Percentiles rank a stretch among this genome's conserved stretches.
These are phyloP conservation scores for Clangula hyemalis DNA, from an alignment of 2,797 vertebrate species.

Conservation along the genomic window DNA sequence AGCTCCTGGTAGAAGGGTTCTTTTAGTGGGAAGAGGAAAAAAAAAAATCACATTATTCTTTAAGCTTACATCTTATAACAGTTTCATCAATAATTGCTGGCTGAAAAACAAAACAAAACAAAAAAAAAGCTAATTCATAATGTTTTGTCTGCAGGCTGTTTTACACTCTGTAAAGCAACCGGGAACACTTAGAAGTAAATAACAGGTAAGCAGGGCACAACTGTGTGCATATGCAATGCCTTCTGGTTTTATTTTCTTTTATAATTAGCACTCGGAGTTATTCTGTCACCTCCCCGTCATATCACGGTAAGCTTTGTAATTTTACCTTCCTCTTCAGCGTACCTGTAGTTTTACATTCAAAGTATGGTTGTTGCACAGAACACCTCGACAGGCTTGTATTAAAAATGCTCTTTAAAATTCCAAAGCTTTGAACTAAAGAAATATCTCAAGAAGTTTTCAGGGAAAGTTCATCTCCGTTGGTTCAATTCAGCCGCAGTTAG, in stretches of 20 bases:
- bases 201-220: neutral
- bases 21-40: neutral
- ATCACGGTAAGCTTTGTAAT: slow-evolving; percentile 1
- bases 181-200: neutral
- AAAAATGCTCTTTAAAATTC: slow-evolving; percentile 96
- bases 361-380: slow-evolving; percentile 77
- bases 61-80: neutral
- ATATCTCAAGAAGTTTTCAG: slow-evolving; percentile 87
- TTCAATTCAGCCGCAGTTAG: slow-evolving; percentile 87
- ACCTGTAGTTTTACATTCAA: slow-evolving; percentile 79
- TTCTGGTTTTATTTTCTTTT: slow-evolving; percentile 26
- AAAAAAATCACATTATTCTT: neutral
- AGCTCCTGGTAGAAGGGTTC: neutral
- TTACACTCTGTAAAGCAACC: neutral
- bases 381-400: slow-evolving; percentile 85
- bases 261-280: slow-evolving; percentile 28
- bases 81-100: neutral
- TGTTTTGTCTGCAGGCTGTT: neutral
- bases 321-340: slow-evolving; percentile 48
- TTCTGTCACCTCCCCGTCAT: slow-evolving; percentile 6
- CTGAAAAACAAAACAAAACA: too few species aligned
- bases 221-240: neutral
- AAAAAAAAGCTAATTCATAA: neutral
- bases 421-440: slow-evolving; percentile 94
- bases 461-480: slow-evolving; percentile 89